Percentiles rank a stretch among this genome's conserved stretches.
These are phyloP conservation scores for Bradypodion ventrale DNA, from an alignment of 2,797 vertebrate genomes.

Conservation along the genomic window DNA sequence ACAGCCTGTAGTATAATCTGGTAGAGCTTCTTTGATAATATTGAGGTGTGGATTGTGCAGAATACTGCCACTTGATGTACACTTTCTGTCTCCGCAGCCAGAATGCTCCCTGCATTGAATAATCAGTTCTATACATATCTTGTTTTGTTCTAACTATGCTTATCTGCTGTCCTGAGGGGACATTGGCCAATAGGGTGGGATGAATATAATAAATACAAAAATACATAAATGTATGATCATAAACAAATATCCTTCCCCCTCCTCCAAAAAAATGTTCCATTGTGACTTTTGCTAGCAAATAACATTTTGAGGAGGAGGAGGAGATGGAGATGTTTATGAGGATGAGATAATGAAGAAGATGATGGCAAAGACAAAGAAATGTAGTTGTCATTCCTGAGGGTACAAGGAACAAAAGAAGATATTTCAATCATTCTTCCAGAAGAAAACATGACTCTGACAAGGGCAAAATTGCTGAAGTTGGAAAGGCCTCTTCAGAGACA, in stretches of 20 bases:
- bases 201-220: too few species aligned
- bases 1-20: background rate
- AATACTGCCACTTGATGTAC: too few species aligned
- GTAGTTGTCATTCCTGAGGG: rapidly evolving
- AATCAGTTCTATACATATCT: too few species aligned
- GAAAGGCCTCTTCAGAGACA: rapidly evolving
- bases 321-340: too few species aligned
- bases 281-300: constrained; percentile 27
- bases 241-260: background rate
- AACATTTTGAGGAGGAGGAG: too few species aligned
- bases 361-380: too few species aligned
- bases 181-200: too few species aligned
- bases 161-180: too few species aligned
- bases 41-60: background rate
- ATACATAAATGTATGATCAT: too few species aligned
- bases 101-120: background rate
- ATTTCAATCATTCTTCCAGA: constrained; percentile 29
- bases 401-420: constrained; percentile 33
- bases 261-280: background rate
- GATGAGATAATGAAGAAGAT: too few species aligned
- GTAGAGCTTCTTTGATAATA: background rate
- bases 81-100: too few species aligned
- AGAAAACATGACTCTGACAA: constrained; percentile 17
- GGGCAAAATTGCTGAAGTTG: background rate
- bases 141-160: too few species aligned